These are phyloP conservation scores for Hydractinia symbiolongicarpus DNA, from an alignment of 30 jellyfish, hydroid and myxozoan species.

Conservation along the genomic window DNA sequence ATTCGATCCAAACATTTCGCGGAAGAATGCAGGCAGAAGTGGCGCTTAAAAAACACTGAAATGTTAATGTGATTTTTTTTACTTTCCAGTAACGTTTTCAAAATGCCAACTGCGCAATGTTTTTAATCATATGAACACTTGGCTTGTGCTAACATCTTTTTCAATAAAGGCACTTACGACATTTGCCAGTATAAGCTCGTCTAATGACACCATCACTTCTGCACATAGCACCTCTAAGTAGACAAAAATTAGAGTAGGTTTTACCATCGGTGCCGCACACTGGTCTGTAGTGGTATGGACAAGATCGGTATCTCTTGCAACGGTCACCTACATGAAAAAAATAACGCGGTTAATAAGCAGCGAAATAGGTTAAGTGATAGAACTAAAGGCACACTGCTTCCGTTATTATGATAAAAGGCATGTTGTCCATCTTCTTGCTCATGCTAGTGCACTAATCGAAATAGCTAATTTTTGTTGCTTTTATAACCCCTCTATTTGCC, in stretches of 20 bases:
- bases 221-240: constrained; percentile 17
- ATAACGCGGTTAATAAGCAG: neutral
- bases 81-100: too few species aligned
- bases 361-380: neutral
- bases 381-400: neutral
- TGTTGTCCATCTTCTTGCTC: too few species aligned
- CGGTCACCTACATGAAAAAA: neutral
- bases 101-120: too few species aligned
- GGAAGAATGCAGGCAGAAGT: too few species aligned
- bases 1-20: too few species aligned
- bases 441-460: too few species aligned
- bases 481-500: too few species aligned
- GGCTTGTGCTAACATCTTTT: neutral
- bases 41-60: too few species aligned
- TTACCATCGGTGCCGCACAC: constrained; percentile 27
- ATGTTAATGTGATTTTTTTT: too few species aligned
- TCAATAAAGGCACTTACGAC: constrained; percentile 26
- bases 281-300: constrained; percentile 2
- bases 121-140: too few species aligned
- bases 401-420: too few species aligned
- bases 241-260: constrained; percentile 22
- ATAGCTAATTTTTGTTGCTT: too few species aligned
- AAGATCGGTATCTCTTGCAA: neutral
- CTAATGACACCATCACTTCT: constrained; percentile 4
- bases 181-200: constrained; percentile 24